A percentile compares a stretch with the other conserved stretches of the same genome.
Evolutionary conservation across 2,797 vertebrate species (phyloP).

Genomic region (Podarcis siculus): DNA sequence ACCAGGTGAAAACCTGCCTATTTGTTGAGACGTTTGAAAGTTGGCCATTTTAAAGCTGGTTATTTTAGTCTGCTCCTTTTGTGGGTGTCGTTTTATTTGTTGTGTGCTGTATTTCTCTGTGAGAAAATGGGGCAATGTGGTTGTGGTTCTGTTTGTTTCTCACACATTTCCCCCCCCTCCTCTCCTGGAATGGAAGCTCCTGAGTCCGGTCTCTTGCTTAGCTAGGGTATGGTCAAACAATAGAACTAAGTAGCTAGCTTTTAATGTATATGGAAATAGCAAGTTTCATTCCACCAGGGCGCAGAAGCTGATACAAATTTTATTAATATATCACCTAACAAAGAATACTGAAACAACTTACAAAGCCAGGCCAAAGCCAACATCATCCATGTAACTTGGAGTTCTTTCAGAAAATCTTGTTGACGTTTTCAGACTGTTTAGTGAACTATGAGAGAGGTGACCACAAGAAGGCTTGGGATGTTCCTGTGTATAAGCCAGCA

Average conservation of each 20-base stretch:
- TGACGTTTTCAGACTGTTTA: background rate
- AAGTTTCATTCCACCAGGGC: background rate
- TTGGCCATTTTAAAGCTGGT: no score
- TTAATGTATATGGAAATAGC: background rate
- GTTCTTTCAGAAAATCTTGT: background rate
- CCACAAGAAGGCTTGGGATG: background rate
- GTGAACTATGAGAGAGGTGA: background rate
- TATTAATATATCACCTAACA: background rate
- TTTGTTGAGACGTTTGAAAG: no score
- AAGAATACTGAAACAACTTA: background rate
- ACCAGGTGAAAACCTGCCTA: no score
- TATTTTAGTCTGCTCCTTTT: no score
- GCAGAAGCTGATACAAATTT: background rate
- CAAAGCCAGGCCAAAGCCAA: background rate
- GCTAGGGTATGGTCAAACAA: background rate
- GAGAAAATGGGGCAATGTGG: background rate
- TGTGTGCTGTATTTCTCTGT: background rate
- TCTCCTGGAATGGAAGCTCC: background rate
- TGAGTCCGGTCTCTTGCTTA: background rate
- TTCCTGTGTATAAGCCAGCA: background rate
- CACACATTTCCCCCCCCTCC: no score
- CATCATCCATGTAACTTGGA: background rate
- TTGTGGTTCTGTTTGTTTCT: background rate
- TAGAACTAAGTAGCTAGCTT: background rate
- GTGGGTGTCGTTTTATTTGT: no score